phyloP scores from a whole-genome alignment of 2,113 vertebrate species.

The Progne subis region DNA sequence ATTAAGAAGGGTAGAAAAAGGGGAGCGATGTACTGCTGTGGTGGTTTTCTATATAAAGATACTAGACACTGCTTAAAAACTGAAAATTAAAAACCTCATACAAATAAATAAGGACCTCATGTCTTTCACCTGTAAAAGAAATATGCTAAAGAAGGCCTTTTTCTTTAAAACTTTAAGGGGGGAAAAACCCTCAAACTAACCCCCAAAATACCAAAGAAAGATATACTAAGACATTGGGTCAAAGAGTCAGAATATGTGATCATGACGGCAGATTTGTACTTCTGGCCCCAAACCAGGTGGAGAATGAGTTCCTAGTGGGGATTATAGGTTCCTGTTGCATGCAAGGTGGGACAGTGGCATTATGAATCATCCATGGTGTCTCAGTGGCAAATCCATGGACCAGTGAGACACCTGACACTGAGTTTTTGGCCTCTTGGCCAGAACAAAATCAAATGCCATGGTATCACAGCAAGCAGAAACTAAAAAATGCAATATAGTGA shows the following conservation, averaged over 20 bases:
- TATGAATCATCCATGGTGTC: constrained; percentile 15
- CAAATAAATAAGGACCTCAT: constrained; percentile 31
- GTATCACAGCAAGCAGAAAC: constrained; percentile 55
- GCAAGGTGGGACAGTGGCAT: neutral
- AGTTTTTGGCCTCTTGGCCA: constrained; percentile 50
- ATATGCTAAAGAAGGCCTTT: neutral
- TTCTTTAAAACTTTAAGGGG: neutral
- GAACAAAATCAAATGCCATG: constrained; percentile 53
- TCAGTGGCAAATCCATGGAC: constrained; percentile 9
- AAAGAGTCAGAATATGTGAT: neutral
- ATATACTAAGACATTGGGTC: neutral
- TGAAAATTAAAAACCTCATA: neutral
- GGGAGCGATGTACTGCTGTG: neutral
- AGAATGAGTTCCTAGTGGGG: constrained; percentile 24
- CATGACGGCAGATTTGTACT: constrained; percentile 19
- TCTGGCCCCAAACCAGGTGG: constrained; percentile 8
- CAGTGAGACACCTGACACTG: constrained; percentile 12
- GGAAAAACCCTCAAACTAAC: neutral
- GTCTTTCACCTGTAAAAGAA: neutral
- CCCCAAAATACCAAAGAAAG: neutral
- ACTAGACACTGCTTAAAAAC: neutral
- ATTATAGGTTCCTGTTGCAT: neutral
- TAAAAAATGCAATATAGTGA: constrained; percentile 31
- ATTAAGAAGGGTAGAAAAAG: constrained; percentile 30
- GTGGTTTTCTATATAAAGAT: constrained; percentile 22